Conservation (phyloP, 1,140 invertebrate genomes). For the Drosophila nikananu region DNA sequence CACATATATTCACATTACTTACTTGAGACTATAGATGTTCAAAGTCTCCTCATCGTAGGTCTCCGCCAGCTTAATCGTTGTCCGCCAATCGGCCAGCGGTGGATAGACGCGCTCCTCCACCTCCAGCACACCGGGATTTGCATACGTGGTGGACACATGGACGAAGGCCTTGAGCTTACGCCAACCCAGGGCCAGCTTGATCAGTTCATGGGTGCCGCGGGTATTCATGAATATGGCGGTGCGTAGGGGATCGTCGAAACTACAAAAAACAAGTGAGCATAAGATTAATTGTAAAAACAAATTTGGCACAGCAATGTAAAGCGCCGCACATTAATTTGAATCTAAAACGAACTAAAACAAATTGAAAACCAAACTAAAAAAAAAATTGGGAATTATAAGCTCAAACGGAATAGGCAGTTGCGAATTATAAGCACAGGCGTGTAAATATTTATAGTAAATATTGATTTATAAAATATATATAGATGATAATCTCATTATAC, state of each 20-base stretch:
- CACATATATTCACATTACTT: constrained; percentile 54
- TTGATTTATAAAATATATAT: background rate
- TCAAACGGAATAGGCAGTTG: background rate
- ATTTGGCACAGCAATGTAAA: background rate
- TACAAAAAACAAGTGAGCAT: background rate
- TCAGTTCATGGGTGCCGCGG: constrained; percentile 88
- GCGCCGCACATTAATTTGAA: background rate
- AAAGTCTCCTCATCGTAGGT: constrained; percentile 90
- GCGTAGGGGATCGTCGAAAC: constrained; percentile 91
- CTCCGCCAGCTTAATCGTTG: constrained; percentile 93
- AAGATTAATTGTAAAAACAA: background rate
- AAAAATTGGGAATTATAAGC: background rate
- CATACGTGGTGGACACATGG: constrained; percentile 95
- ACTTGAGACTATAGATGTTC: constrained; percentile 89
- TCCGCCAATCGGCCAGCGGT: constrained; percentile 92
- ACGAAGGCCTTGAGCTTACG: constrained; percentile 90
- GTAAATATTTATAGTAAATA: background rate
- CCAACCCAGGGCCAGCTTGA: constrained; percentile 89
- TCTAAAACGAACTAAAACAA: background rate
- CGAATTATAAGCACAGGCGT: background rate
- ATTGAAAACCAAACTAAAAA: too few species aligned
- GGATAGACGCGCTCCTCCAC: constrained; percentile 94
- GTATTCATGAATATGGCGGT: constrained; percentile 89
- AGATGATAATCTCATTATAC: background rate
- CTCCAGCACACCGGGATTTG: constrained; percentile 90